Percentiles rank a stretch among this genome's conserved stretches.
Evolutionary conservation across 64 coral and sea anemone genomes (phyloP).

Genomic region (Stichodactyla mertensii): DNA sequence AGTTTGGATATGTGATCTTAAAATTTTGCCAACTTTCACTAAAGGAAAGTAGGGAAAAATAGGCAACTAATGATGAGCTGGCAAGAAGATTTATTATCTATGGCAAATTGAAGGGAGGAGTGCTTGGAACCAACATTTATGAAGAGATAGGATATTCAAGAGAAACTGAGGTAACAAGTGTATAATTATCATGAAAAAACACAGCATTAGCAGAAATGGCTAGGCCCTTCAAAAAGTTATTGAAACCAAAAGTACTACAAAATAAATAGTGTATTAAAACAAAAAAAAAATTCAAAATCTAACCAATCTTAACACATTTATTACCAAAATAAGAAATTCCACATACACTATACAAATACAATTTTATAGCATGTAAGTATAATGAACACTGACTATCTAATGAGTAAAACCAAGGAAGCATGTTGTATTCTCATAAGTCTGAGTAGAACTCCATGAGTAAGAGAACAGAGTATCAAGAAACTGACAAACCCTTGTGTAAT

Average conservation of each 20-base stretch:
- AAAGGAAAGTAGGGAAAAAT: too few relatives aligned
- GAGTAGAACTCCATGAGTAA: neutral
- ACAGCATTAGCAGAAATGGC: too few relatives aligned
- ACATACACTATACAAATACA: neutral
- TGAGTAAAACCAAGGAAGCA: neutral
- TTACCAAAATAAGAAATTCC: constrained; percentile 12
- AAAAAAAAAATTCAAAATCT: neutral
- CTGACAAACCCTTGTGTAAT: neutral
- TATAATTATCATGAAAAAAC: too few relatives aligned
- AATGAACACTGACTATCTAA: neutral
- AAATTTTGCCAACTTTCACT: too few relatives aligned
- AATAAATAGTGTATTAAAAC: neutral
- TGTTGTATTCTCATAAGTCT: neutral
- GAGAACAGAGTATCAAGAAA: neutral
- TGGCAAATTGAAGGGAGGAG: too few relatives aligned
- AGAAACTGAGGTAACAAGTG: too few relatives aligned
- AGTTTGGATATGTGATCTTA: too few relatives aligned
- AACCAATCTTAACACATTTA: neutral
- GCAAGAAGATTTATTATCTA: too few relatives aligned
- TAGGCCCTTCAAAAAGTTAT: too few relatives aligned
- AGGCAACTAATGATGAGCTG: too few relatives aligned
- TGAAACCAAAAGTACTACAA: neutral
- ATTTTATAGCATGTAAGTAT: neutral
- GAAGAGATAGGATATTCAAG: too few relatives aligned
- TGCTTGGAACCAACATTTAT: too few relatives aligned